Conservation (phyloP, 2,113 vertebrate species). For the Psittacus erithacus region DNA sequence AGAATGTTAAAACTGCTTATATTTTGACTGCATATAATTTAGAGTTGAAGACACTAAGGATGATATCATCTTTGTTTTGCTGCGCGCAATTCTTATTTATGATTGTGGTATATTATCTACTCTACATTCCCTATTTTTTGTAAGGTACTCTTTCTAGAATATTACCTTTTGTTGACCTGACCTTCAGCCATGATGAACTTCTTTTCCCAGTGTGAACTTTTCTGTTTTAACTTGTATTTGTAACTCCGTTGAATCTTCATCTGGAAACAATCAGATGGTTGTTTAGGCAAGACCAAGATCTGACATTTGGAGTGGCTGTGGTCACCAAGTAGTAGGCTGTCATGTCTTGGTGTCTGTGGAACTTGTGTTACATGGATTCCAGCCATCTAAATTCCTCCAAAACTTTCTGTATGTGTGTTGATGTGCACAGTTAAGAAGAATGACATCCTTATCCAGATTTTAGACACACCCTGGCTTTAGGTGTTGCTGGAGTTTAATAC, state of each 20-base stretch:
- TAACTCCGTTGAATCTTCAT: not conserved
- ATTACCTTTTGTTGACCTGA: not conserved
- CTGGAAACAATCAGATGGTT: not conserved
- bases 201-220: not conserved
- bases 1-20: not conserved
- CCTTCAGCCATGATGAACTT: not conserved
- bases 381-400: not conserved
- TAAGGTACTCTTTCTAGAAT: not conserved
- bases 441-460: not conserved
- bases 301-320: not conserved
- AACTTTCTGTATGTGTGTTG: not conserved
- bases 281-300: not conserved
- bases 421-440: not conserved
- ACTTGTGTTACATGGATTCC: not conserved
- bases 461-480: not conserved
- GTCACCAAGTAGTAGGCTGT: not conserved
- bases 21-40: not conserved
- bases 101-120: not conserved
- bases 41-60: not conserved
- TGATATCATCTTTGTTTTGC: not conserved
- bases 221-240: not conserved
- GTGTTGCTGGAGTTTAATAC: not conserved
- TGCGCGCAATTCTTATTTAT: not conserved
- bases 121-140: not conserved
- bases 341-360: not conserved